A percentile compares a stretch with the other conserved stretches of the same genome.
These are phyloP conservation scores for Natator depressus DNA, from an alignment of 2,113 vertebrate genomes.

Conservation along the genomic window DNA sequence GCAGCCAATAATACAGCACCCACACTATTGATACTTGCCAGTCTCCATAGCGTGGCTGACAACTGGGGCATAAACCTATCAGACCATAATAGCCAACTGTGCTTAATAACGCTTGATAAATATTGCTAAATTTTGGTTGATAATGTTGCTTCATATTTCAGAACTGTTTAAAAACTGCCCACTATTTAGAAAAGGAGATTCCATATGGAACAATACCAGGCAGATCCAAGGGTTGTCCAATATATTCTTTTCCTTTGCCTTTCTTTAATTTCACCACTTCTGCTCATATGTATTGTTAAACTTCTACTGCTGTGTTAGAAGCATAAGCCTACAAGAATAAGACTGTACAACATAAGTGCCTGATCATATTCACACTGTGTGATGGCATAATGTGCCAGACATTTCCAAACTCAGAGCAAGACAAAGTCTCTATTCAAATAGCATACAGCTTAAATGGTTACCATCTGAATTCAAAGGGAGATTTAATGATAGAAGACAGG, in stretches of 20 bases:
- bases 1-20: background rate
- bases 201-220: background rate
- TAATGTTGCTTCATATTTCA: background rate
- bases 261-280: background rate
- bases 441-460: rapidly evolving
- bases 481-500: background rate
- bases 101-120: too few relatives aligned
- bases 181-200: background rate
- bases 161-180: background rate
- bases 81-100: background rate
- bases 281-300: rapidly evolving
- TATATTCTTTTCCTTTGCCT: background rate
- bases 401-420: background rate
- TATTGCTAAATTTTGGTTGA: background rate
- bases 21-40: background rate
- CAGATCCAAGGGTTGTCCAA: rapidly evolving
- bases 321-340: background rate
- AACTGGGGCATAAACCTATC: background rate
- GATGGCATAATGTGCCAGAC: rapidly evolving
- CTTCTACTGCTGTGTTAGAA: background rate
- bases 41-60: background rate
- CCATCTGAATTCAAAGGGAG: background rate
- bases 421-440: background rate
- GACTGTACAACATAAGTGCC: rapidly evolving
- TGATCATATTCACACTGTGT: background rate